Base-by-base conservation (phyloP, 2,888 invertebrate species). In the Chelonus formosanus region DNA sequence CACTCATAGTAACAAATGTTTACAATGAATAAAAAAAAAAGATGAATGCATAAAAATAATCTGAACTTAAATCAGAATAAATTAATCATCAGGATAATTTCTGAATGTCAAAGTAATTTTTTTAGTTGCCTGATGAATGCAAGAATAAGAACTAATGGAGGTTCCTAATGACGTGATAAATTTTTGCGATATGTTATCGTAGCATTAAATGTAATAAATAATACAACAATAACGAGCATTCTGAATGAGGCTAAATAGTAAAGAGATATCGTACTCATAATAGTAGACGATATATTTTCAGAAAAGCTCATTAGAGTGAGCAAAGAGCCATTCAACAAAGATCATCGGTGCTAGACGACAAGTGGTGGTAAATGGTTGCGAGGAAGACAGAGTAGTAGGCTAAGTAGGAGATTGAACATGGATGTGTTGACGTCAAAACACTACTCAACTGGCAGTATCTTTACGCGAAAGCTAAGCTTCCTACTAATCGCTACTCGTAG, bases 401-500 rank as follows among this genome's bases (percentile, higher is more conserved):
- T 34, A 34, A 47, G 47, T 40, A 56, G 40, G 36, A 44, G 32
- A 44, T n/a, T 10, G 34, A 44, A 43, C 40, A 32, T 8, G 32
- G 5, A 52, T 53, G 50, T 44, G 35, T 43, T 48, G 32, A 34
- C 43, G 10, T n/a, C 43, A 53, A 34, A 20, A 31, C 43, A 40
- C 53, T 34, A 53, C 53, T 52, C 44, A 7, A 10, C 44, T 53
- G 34, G 31, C 35, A 43, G 40, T 40, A 40, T 44, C 44, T 52
- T 6, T 3, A 32, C 32, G 47, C 47, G 45, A 57, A 55, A 48
- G 50, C 60, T 65, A 60, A 54, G 60, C 53, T 50, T 52, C 8
- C 52, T 61, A 55, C 61, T 66, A 66, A 66, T 66, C 66, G 66
- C 44, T 62, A 31, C 61, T 66, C 61, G 61, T 52, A 56, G 40